Percentiles rank a stretch among this genome's conserved stretches.
These are phyloP conservation scores for Mormyrus hasselquistii DNA, from an alignment of 2,797 vertebrate species.

Conservation along the genomic window DNA sequence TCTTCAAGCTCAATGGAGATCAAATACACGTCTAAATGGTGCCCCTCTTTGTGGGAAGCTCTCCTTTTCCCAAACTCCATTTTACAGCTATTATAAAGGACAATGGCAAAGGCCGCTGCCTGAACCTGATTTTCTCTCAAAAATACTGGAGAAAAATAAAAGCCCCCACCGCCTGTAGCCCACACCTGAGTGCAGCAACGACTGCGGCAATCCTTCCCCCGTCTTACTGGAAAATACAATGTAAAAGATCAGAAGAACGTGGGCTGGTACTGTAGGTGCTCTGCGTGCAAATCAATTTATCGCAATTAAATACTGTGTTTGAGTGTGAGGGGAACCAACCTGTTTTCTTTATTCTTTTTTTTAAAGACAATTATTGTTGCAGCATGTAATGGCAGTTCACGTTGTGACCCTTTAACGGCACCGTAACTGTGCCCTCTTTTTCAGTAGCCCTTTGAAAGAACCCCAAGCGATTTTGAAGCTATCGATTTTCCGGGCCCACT, in stretches of 20 bases:
- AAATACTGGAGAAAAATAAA: not conserved
- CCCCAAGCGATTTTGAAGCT: constrained; percentile 60
- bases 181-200: not conserved
- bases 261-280: not conserved
- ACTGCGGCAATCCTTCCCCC: not conserved
- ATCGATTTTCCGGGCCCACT: constrained; percentile 65
- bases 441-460: constrained; percentile 50
- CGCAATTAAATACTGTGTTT: constrained; percentile 45
- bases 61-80: not conserved
- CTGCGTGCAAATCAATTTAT: constrained; percentile 46
- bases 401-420: constrained; percentile 55
- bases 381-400: constrained; percentile 48
- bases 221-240: constrained; percentile 3
- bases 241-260: not conserved
- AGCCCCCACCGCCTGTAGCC: not conserved
- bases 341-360: constrained; percentile 45
- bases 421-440: constrained; percentile 50
- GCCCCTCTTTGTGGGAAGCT: not conserved
- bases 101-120: not conserved
- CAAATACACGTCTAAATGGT: not conserved
- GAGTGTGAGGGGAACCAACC: constrained; percentile 34
- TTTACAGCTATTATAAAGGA: constrained; percentile 7
- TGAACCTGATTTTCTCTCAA: not conserved
- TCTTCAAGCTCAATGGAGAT: constrained; percentile 5
- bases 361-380: constrained; percentile 54